Conservation (phyloP, 2,113 vertebrate genomes). For the Ammodytes dubius region DNA sequence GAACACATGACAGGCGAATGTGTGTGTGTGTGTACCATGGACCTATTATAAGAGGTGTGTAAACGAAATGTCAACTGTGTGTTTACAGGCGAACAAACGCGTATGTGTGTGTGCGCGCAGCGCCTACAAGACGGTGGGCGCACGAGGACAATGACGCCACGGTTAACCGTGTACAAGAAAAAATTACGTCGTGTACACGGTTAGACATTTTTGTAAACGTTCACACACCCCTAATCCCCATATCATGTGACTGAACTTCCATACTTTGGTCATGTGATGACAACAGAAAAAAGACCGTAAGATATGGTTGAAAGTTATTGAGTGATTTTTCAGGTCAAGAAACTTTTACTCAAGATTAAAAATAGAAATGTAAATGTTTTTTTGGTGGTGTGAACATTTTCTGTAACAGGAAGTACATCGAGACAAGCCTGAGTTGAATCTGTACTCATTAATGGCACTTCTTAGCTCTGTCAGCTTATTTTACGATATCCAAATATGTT, state of each 20-base stretch:
- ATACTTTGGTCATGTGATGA: background rate
- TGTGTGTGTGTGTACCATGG: too few relatives aligned
- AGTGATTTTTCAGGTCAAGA: background rate
- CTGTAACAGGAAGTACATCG: background rate
- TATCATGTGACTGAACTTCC: background rate
- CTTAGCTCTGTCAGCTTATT: background rate
- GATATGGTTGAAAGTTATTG: background rate
- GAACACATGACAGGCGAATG: too few relatives aligned
- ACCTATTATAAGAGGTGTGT: too few relatives aligned
- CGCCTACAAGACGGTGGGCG: too few relatives aligned
- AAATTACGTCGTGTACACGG: too few relatives aligned
- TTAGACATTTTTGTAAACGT: too few relatives aligned
- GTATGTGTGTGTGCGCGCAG: too few relatives aligned
- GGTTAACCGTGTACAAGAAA: too few relatives aligned
- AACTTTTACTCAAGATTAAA: background rate
- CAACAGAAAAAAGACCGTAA: background rate
- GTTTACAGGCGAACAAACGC: too few relatives aligned
- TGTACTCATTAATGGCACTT: background rate
- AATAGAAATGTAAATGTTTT: background rate
- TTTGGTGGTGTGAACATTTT: background rate
- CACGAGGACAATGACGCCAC: too few relatives aligned
- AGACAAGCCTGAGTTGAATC: background rate
- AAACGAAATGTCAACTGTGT: too few relatives aligned
- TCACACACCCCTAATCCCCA: background rate
- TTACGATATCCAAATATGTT: constrained; percentile 19